Percentiles rank a stretch among this genome's conserved stretches.
phyloP scores from a whole-genome alignment of 2,113 vertebrate species.

The Sylvietta virens region DNA sequence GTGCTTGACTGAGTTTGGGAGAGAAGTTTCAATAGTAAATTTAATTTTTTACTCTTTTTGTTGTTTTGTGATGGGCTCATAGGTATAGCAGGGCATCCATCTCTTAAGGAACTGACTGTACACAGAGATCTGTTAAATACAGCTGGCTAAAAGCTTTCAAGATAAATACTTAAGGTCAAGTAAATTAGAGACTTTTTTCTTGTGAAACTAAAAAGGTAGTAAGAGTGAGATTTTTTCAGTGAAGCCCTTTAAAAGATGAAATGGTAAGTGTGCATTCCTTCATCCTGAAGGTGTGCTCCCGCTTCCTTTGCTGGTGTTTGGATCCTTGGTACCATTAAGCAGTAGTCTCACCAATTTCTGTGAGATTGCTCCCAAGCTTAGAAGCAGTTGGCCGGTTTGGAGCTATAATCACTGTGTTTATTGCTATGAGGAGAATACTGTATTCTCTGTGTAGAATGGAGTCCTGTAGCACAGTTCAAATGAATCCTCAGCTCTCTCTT shows the following conservation, averaged over 20 bases:
- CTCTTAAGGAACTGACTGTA: background rate
- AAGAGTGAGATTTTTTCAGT: background rate
- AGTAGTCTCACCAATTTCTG: background rate
- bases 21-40: background rate
- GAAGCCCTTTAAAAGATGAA: background rate
- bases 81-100: fast-evolving
- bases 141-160: background rate
- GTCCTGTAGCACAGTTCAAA: background rate
- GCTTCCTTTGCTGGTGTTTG: background rate
- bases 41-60: background rate
- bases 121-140: background rate
- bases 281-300: background rate
- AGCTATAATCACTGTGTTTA: background rate
- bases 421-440: background rate
- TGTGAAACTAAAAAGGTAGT: background rate
- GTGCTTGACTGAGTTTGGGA: background rate
- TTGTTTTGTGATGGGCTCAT: background rate
- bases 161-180: background rate
- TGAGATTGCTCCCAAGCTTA: background rate
- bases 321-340: background rate
- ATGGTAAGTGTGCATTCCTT: background rate
- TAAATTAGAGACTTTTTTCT: background rate
- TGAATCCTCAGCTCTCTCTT: background rate
- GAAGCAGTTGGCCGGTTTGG: background rate
- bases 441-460: background rate